Evolutionary conservation across 2,797 vertebrate species (phyloP).

Genomic region (Cephalopachus bancanus): DNA sequence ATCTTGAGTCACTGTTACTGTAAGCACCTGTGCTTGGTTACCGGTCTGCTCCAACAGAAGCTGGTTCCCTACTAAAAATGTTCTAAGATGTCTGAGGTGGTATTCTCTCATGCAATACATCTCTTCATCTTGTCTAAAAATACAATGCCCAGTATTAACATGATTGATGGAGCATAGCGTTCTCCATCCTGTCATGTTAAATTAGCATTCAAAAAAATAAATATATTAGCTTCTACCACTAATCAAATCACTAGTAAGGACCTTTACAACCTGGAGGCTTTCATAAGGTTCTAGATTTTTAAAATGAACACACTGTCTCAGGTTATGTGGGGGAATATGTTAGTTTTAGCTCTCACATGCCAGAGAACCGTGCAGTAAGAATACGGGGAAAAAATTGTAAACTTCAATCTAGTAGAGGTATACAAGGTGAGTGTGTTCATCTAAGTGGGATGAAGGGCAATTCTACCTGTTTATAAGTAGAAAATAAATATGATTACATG

Average conservation of each 20-base stretch:
- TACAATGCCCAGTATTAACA: not conserved
- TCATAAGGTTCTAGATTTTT: not conserved
- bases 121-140: conserved; percentile 47
- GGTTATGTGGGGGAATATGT: conserved; percentile 5
- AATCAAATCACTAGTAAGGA: conserved; percentile 37
- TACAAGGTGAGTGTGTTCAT: not conserved
- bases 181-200: conserved; percentile 42
- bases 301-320: not conserved
- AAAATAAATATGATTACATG: conserved; percentile 52
- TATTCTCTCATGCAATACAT: conserved; percentile 1
- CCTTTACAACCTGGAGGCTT: conserved; percentile 34
- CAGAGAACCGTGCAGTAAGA: not conserved
- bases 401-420: not conserved
- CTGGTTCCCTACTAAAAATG: not conserved
- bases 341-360: not conserved
- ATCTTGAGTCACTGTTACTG: conserved; percentile 40
- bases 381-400: not conserved
- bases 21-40: conserved; percentile 14
- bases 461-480: conserved; percentile 24
- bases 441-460: not conserved
- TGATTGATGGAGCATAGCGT: not conserved
- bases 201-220: conserved; percentile 16
- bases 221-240: not conserved
- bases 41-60: not conserved
- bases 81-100: conserved; percentile 4